phyloP scores from a whole-genome alignment of 2,113 vertebrate genomes.

The Saguinus midas region DNA sequence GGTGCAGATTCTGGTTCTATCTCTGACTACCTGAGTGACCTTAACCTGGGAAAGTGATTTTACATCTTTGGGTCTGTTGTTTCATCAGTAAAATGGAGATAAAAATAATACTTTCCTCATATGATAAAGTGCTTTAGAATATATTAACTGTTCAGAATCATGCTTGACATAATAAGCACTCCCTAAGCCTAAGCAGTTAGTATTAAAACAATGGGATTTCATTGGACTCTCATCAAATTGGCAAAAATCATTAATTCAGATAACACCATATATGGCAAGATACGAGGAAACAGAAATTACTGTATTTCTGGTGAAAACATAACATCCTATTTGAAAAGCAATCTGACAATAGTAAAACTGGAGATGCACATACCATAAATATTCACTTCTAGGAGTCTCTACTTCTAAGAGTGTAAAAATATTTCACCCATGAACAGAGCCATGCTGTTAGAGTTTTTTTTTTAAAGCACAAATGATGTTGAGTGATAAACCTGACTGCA shows the following conservation, averaged over 20 bases:
- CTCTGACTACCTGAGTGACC: not conserved
- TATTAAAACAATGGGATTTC: not conserved
- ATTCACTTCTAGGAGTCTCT: not conserved
- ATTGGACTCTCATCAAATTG: not conserved
- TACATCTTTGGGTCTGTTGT: not conserved
- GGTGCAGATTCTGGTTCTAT: not conserved
- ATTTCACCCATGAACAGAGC: not conserved
- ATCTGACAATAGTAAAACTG: not conserved
- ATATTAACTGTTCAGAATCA: not conserved
- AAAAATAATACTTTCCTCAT: not conserved
- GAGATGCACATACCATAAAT: not conserved
- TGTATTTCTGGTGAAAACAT: not conserved
- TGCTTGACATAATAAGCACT: not conserved
- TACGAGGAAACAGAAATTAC: not conserved
- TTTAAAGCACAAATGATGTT: not conserved
- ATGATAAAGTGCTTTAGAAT: not conserved
- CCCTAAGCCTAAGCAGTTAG: not conserved
- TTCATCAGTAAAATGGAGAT: not conserved
- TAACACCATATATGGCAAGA: not conserved
- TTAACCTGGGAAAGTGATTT: not conserved
- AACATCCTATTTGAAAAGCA: not conserved
- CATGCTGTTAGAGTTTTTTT: not conserved
- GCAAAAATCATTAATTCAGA: not conserved
- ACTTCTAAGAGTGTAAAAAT: not conserved
- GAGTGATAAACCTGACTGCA: not conserved